Base-by-base conservation (phyloP, 2,888 invertebrate genomes). In the Amorpha juglandis region DNA sequence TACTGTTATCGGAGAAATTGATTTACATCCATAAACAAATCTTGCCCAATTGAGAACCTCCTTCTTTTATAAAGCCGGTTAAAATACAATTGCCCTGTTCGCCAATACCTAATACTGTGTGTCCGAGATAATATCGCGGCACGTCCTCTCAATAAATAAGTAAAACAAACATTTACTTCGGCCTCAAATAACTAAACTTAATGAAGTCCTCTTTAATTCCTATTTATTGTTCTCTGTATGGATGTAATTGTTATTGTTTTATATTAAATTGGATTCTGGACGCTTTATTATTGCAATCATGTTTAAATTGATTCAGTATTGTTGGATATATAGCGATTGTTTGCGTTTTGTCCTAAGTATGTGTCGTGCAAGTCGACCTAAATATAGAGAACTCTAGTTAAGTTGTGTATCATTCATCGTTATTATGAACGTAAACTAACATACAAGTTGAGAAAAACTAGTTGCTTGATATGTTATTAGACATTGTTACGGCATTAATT, bases 61-160 rank as follows among this genome's bases (percentile, higher is more conserved):
- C n/a, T n/a, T n/a, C n/a, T n/a, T n/a, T n/a, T n/a, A n/a, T 9
- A 1, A 9, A 38, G 38, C 8, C 38, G 38, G 38, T 7, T 27
- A 27, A 27, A 27, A 27, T 27, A 27, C 3, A 38, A 38, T 3
- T 1, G 4, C 16, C 16, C 6, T 55, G 35, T 16, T 12, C 11
- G 16, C 16, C 19, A 11, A 38, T n/a, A 12, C 11, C 6, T 58
- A 38, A 6, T 19, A 1, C 78, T 50, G 82, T 84, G 68, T 80
- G 79, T 83, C 70, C 1, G 70, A 19, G 50, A 50, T 50, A 19
- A 7, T 78, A 79, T 81, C 79, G 78, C 78, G 69, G 62, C 67
- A 8, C 62, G 70, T 73, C 69, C 73, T 68, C 64, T 69, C 68
- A 79, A 78, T 86, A 85, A 86, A 86, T 75, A 78, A 70, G 67